Conservation (phyloP, 1,140 invertebrate genomes). For the Caenorhabditis briggsae region DNA sequence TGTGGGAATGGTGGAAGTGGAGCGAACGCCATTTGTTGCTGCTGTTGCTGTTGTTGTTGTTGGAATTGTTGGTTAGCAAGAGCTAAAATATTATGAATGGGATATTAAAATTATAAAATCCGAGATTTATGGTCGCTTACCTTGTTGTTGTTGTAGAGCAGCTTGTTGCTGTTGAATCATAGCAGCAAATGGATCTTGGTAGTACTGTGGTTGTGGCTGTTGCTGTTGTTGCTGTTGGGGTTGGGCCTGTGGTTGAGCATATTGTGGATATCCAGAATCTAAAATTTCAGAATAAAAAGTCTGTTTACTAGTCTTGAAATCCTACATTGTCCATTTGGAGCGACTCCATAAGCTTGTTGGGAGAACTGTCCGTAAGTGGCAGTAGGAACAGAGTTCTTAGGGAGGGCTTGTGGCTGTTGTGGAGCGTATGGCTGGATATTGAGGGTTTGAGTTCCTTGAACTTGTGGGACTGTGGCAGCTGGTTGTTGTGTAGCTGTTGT, state of each 20-base stretch:
- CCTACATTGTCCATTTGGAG: conserved; percentile 44
- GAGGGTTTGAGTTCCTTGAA: neutral
- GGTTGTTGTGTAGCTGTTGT: neutral
- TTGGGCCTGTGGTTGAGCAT: conserved; percentile 35
- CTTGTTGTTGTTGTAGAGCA: neutral
- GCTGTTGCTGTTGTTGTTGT: conserved; percentile 33
- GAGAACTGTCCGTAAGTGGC: conserved; percentile 37
- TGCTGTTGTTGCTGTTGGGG: conserved; percentile 36
- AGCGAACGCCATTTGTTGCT: conserved; percentile 3
- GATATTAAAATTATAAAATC: neutral
- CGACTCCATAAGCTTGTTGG: conserved; percentile 38
- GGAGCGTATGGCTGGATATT: conserved; percentile 4
- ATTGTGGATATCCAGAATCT: conserved; percentile 51
- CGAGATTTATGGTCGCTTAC: neutral
- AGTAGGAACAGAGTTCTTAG: neutral
- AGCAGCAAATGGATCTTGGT: conserved; percentile 15
- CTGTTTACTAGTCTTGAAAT: neutral
- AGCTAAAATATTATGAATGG: neutral
- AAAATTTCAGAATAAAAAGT: neutral
- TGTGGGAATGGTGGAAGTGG: conserved; percentile 36
- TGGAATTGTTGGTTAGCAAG: conserved; percentile 15
- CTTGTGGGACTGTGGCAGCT: neutral
- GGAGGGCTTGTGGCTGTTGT: neutral
- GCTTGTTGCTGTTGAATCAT: conserved; percentile 47
- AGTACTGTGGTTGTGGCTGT: conserved; percentile 27